A percentile compares a stretch with the other conserved stretches of the same genome.
phyloP scores from a whole-genome alignment of 2,888 invertebrate species.

The Helleia helle region DNA sequence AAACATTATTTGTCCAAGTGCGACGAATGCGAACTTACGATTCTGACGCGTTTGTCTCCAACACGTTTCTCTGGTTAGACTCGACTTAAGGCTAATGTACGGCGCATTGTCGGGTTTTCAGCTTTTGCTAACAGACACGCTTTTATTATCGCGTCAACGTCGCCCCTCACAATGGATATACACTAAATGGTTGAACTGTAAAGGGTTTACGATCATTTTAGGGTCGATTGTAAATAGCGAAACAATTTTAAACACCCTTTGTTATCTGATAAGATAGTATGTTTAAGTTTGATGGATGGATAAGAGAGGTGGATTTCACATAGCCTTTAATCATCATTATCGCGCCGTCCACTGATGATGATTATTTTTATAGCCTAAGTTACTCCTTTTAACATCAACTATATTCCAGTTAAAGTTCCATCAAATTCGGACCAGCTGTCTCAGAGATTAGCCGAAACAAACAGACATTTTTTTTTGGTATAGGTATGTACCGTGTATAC shows the following conservation, averaged over 20 bases:
- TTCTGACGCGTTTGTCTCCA: slow-evolving; percentile 65
- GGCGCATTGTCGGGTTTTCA: slow-evolving; percentile 60
- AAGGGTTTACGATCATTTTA: slow-evolving; percentile 40
- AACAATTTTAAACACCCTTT: slow-evolving; percentile 7
- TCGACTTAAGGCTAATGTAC: slow-evolving; percentile 54
- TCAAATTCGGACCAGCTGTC: no score
- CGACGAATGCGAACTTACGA: slow-evolving; percentile 69
- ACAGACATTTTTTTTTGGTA: no score
- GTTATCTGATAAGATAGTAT: no score
- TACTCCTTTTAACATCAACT: no score
- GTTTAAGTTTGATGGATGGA: no score
- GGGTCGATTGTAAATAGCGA: slow-evolving; percentile 30
- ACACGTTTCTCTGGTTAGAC: slow-evolving; percentile 56
- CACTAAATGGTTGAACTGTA: slow-evolving; percentile 43
- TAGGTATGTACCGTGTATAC: no score
- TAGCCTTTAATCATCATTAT: no score
- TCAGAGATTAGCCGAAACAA: no score
- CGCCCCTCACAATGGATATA: slow-evolving; percentile 38
- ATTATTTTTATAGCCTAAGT: no score
- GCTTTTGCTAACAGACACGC: slow-evolving; percentile 49
- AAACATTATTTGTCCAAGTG: slow-evolving; percentile 71
- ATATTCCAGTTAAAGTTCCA: no score
- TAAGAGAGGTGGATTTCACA: no score
- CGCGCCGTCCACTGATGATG: no score
- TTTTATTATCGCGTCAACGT: slow-evolving; percentile 47